A percentile compares a stretch with the other conserved stretches of the same genome.
Conservation (phyloP, 2,113 vertebrate species). For the Sylvilagus bachmani region DNA sequence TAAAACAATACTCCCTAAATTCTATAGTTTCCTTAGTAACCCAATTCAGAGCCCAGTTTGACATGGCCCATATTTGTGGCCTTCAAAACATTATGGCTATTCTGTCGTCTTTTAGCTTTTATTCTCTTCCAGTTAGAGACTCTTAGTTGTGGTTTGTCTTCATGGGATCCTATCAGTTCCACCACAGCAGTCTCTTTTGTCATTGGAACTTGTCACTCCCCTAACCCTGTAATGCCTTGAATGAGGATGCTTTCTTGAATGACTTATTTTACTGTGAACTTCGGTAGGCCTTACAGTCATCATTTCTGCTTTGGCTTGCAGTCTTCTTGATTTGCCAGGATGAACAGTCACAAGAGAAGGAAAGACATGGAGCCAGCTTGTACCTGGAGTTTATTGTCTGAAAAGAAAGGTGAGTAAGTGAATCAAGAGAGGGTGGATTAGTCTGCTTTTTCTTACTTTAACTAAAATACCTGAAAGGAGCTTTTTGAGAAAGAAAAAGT, state of each 20-base stretch:
- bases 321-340: constrained; percentile 46
- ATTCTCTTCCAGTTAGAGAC: constrained; percentile 21
- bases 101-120: constrained; percentile 1
- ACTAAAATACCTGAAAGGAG: no score
- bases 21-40: constrained; percentile 10
- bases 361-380: constrained; percentile 53
- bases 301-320: constrained; percentile 54
- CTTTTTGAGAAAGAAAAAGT: no score
- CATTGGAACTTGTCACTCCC: constrained; percentile 18
- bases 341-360: constrained; percentile 66
- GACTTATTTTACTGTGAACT: constrained; percentile 4
- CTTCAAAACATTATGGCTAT: not conserved
- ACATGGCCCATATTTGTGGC: not conserved
- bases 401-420: constrained; percentile 55
- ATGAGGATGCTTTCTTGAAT: constrained; percentile 22
- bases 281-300: not conserved
- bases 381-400: constrained; percentile 67
- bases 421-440: not conserved
- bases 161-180: not conserved
- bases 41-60: constrained; percentile 15
- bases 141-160: not conserved
- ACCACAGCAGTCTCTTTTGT: not conserved
- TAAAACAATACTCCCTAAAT: constrained; percentile 33
- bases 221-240: not conserved
- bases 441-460: no score